Percentiles rank a stretch among this genome's conserved stretches.
phyloP scores from a whole-genome alignment of 1,140 invertebrate genomes.

The Philotrypesis tridentata region DNA sequence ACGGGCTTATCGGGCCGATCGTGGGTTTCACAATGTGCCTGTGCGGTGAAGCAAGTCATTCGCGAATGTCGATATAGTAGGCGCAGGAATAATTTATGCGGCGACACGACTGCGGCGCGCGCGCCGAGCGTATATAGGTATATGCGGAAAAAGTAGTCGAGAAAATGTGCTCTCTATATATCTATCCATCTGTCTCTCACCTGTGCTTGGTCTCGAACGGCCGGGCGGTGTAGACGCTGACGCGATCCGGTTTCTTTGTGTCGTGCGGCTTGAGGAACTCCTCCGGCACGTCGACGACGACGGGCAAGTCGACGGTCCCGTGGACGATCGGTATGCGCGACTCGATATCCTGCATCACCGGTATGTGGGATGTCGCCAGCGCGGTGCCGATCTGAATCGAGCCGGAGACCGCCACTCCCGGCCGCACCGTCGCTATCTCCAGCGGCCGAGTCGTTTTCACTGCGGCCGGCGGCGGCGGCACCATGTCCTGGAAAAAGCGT shows the following conservation, averaged over 20 bases:
- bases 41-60: not conserved
- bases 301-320: constrained; percentile 69
- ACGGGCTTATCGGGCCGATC: constrained; percentile 58
- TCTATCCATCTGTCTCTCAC: no score
- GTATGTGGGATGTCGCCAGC: constrained; percentile 68
- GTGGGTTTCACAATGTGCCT: constrained; percentile 48
- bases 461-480: constrained; percentile 63
- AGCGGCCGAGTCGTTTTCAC: constrained; percentile 60
- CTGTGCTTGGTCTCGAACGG: constrained; percentile 68
- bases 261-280: constrained; percentile 60
- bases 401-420: constrained; percentile 66
- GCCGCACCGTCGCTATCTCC: constrained; percentile 63
- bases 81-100: not conserved
- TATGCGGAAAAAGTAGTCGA: not conserved
- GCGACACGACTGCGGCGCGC: no score
- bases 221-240: constrained; percentile 67
- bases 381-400: constrained; percentile 72
- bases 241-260: constrained; percentile 61
- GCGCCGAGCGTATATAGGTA: no score
- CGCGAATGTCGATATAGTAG: not conserved
- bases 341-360: constrained; percentile 69
- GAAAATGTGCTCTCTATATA: no score
- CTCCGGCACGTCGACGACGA: constrained; percentile 66
- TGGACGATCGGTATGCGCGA: constrained; percentile 71
- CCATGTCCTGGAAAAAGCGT: constrained; percentile 66